A percentile compares a stretch with the other conserved stretches of the same genome.
Conservation (phyloP, 2,888 invertebrate genomes). For the Nipponacmea schrenckii region DNA sequence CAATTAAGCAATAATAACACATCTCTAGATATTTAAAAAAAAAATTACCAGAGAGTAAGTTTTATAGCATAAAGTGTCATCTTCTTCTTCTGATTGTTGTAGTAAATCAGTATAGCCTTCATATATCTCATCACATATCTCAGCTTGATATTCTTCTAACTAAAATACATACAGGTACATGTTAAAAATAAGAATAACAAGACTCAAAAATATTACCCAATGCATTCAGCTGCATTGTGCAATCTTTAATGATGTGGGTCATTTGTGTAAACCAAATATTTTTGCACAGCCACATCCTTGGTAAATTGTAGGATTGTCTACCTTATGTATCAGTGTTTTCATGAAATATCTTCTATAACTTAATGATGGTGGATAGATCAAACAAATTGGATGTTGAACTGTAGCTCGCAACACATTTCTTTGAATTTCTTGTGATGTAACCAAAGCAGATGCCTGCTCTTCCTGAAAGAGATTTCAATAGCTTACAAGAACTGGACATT, state of each 20-base stretch:
- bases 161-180: conserved; percentile 24
- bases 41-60: conserved; percentile 53
- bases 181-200: too few relatives aligned
- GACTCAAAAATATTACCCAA: too few relatives aligned
- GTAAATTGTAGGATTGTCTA: conserved; percentile 15
- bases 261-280: too few relatives aligned
- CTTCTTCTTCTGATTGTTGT: conserved; percentile 48
- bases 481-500: neutral
- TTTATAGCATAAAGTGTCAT: conserved; percentile 58
- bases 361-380: conserved; percentile 53
- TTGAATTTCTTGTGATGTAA: conserved; percentile 46
- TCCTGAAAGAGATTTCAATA: conserved; percentile 35
- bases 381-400: conserved; percentile 47
- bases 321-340: conserved; percentile 55
- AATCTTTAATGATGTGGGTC: too few relatives aligned
- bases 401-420: conserved; percentile 47
- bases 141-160: conserved; percentile 57
- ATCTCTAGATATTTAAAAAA: too few relatives aligned
- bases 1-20: too few relatives aligned
- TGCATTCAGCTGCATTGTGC: too few relatives aligned
- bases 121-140: conserved; percentile 61
- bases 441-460: conserved; percentile 36
- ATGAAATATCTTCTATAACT: conserved; percentile 53
- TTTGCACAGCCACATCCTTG: too few relatives aligned
- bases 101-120: conserved; percentile 56